Conservation (phyloP, 2,113 vertebrate genomes). For the Phoxinus phoxinus region DNA sequence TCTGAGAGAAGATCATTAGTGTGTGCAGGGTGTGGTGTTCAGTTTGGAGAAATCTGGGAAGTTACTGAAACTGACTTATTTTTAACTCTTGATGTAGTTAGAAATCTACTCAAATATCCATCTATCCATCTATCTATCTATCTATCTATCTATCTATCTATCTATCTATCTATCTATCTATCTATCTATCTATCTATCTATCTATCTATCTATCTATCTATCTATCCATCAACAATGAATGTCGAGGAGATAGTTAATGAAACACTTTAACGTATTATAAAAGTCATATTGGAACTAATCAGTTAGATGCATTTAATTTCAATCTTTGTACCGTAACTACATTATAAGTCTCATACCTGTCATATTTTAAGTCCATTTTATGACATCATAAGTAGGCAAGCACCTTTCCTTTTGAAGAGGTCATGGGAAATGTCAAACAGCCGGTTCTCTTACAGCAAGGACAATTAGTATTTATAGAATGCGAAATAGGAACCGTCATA, state of each 20-base stretch:
- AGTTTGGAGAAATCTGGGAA: constrained; percentile 5
- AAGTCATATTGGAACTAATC: background rate
- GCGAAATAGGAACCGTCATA: constrained; percentile 23
- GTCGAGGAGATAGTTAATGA: background rate
- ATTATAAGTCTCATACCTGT: background rate
- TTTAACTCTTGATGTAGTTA: background rate
- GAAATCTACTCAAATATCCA: background rate
- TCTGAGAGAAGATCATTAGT: constrained; percentile 25
- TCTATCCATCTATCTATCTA: background rate
- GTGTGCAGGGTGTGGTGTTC: constrained; percentile 32
- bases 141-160: background rate
- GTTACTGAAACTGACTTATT: constrained; percentile 6
- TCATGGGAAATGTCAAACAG: constrained; percentile 39
- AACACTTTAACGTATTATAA: background rate
- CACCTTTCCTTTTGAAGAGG: constrained; percentile 15
- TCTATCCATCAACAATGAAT: background rate
- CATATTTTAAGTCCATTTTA: background rate
- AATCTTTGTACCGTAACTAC: background rate
- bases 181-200: background rate
- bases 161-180: background rate
- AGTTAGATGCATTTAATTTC: background rate
- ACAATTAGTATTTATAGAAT: constrained; percentile 49
- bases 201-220: background rate
- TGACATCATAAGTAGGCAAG: background rate
- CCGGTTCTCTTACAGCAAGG: constrained; percentile 17